phyloP scores from a whole-genome alignment of 2,113 vertebrate genomes.

The Platichthys stellatus region DNA sequence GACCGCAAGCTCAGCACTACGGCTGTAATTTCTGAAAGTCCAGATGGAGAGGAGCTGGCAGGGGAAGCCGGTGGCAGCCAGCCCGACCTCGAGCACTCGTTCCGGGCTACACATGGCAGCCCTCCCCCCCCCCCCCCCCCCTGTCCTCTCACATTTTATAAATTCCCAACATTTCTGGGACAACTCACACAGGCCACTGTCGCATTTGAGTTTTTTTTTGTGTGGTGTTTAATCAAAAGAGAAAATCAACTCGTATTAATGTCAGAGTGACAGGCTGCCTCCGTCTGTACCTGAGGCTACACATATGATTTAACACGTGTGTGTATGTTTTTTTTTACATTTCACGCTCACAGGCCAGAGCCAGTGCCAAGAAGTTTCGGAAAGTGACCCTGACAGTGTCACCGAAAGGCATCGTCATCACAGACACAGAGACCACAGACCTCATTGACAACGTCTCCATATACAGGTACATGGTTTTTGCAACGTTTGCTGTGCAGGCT shows the following conservation, averaged over 20 bases:
- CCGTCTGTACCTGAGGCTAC: background rate
- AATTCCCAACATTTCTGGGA: conserved; percentile 55
- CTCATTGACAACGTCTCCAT: conserved; percentile 91
- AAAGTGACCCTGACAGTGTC: conserved; percentile 91
- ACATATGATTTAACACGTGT: conserved; percentile 5
- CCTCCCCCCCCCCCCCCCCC: background rate
- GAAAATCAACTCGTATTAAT: conserved; percentile 16
- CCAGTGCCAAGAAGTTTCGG: conserved; percentile 88
- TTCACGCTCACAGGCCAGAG: conserved; percentile 82
- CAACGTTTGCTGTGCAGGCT: too few relatives aligned
- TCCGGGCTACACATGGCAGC: conserved; percentile 39
- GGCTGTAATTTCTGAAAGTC: conserved; percentile 43
- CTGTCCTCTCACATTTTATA: conserved; percentile 47
- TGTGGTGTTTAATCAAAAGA: background rate
- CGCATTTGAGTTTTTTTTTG: conserved; percentile 9
- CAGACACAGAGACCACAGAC: conserved; percentile 87
- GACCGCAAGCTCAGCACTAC: conserved; percentile 62
- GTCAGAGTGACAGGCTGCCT: conserved; percentile 19
- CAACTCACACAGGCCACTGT: conserved; percentile 15
- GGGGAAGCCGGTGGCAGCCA: conserved; percentile 47
- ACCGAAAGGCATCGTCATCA: conserved; percentile 88
- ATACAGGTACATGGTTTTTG: conserved; percentile 81
- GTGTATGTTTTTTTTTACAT: conserved; percentile 9
- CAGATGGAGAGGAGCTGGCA: conserved; percentile 69
- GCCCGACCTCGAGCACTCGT: conserved; percentile 49